These are phyloP conservation scores for Dynastes maya DNA, from an alignment of 2,888 invertebrate genomes.

Conservation along the genomic window DNA sequence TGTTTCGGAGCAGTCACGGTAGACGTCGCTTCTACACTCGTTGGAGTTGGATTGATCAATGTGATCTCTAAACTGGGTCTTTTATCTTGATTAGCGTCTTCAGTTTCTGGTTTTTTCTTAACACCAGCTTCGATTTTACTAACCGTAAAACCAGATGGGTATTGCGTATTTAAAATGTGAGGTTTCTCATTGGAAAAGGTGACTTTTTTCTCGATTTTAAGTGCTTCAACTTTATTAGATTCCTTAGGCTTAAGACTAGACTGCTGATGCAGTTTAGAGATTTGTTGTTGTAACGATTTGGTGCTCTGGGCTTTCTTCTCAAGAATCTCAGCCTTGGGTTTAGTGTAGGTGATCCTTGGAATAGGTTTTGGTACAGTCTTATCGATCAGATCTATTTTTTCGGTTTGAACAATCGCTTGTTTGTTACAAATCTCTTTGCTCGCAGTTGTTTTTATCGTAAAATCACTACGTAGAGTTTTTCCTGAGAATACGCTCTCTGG, in stretches of 20 bases:
- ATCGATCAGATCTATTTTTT: conserved; percentile 61
- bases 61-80: conserved; percentile 68
- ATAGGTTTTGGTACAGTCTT: conserved; percentile 64
- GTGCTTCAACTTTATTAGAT: conserved; percentile 33
- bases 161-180: conserved; percentile 52
- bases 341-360: conserved; percentile 59
- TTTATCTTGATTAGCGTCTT: conserved; percentile 61
- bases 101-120: conserved; percentile 65
- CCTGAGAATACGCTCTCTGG: conserved; percentile 42
- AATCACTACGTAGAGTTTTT: conserved; percentile 58
- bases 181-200: conserved; percentile 53
- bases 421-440: conserved; percentile 53
- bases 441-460: conserved; percentile 54
- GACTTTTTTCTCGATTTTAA: conserved; percentile 53
- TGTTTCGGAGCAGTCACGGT: conserved; percentile 43
- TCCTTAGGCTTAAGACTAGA: conserved; percentile 62
- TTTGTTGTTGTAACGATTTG: conserved; percentile 60
- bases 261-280: conserved; percentile 64
- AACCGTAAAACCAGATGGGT: conserved; percentile 67
- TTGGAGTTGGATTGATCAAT: conserved; percentile 63
- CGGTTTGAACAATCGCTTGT: conserved; percentile 60
- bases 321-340: conserved; percentile 47
- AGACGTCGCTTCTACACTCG: conserved; percentile 44
- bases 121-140: conserved; percentile 67
- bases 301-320: conserved; percentile 48